Evolutionary conservation across 2,888 invertebrate species (phyloP).

Genomic region (Acleris sparsana): DNA sequence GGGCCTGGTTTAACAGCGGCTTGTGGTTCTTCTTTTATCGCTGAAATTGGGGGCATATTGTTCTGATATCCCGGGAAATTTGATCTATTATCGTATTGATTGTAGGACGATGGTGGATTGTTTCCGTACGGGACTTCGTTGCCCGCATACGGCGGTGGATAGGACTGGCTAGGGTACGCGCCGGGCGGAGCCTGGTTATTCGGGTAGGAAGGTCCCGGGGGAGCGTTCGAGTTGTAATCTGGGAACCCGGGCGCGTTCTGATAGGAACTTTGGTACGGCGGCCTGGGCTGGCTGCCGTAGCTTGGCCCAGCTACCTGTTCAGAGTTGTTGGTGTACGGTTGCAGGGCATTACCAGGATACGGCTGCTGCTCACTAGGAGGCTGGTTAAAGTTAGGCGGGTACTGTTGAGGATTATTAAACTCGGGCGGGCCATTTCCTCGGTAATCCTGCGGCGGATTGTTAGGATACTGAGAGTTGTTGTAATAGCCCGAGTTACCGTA

Average conservation of each 20-base stretch:
- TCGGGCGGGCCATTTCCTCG: constrained; percentile 57
- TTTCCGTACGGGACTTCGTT: constrained; percentile 55
- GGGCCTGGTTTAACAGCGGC: constrained; percentile 17
- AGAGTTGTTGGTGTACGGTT: constrained; percentile 64
- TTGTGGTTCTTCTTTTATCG: constrained; percentile 40
- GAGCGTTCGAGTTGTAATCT: constrained; percentile 60
- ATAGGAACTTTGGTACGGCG: constrained; percentile 58
- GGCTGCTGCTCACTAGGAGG: constrained; percentile 57
- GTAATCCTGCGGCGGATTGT: constrained; percentile 63
- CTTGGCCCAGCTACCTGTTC: constrained; percentile 46
- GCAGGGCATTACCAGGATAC: constrained; percentile 60
- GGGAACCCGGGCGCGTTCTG: constrained; percentile 59
- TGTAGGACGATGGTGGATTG: constrained; percentile 56
- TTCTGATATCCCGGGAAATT: constrained; percentile 65
- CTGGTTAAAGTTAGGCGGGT: constrained; percentile 64
- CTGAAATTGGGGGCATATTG: constrained; percentile 54
- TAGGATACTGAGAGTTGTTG: constrained; percentile 71
- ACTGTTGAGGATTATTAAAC: constrained; percentile 62
- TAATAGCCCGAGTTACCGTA: constrained; percentile 72
- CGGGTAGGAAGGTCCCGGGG: constrained; percentile 43
- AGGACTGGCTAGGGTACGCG: constrained; percentile 58
- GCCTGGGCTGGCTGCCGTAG: constrained; percentile 62
- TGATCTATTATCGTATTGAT: constrained; percentile 63
- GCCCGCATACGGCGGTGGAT: constrained; percentile 57
- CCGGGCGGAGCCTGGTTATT: constrained; percentile 34